Percentiles rank a stretch among this genome's conserved stretches.
These are phyloP conservation scores for Limnephilus marmoratus DNA, from an alignment of 2,888 invertebrate genomes.

Conservation along the genomic window DNA sequence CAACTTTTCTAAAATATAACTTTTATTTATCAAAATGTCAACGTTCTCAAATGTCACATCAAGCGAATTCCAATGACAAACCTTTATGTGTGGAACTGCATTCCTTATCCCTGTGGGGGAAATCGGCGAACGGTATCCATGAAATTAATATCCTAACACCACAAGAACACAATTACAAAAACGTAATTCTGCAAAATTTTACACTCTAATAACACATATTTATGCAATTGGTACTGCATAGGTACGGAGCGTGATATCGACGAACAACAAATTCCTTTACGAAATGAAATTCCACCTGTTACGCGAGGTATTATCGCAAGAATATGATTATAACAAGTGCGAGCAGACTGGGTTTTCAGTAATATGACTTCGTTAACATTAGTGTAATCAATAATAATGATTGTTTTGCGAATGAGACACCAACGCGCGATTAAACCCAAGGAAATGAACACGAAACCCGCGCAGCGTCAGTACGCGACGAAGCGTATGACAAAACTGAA, in stretches of 20 bases:
- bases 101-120: too few relatives aligned
- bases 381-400: conserved; percentile 38
- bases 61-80: background rate
- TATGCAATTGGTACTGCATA: conserved; percentile 49
- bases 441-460: conserved; percentile 58
- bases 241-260: conserved; percentile 39
- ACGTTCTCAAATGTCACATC: background rate
- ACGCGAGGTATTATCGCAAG: conserved; percentile 43
- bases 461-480: conserved; percentile 56
- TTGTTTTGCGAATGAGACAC: conserved; percentile 37
- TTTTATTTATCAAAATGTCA: background rate
- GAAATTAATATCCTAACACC: background rate
- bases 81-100: background rate
- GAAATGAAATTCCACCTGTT: conserved; percentile 46
- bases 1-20: background rate
- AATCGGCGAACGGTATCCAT: conserved; percentile 22
- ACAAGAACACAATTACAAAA: background rate
- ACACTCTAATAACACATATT: conserved; percentile 56
- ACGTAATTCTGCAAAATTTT: conserved; percentile 15
- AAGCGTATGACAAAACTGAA: conserved; percentile 65
- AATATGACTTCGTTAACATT: background rate
- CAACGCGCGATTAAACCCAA: conserved; percentile 47
- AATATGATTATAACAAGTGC: background rate
- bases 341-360: conserved; percentile 8
- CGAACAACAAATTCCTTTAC: conserved; percentile 43